Evolutionary conservation across 2,797 vertebrate genomes (phyloP).

Genomic region (Sebastes hubbsi): DNA sequence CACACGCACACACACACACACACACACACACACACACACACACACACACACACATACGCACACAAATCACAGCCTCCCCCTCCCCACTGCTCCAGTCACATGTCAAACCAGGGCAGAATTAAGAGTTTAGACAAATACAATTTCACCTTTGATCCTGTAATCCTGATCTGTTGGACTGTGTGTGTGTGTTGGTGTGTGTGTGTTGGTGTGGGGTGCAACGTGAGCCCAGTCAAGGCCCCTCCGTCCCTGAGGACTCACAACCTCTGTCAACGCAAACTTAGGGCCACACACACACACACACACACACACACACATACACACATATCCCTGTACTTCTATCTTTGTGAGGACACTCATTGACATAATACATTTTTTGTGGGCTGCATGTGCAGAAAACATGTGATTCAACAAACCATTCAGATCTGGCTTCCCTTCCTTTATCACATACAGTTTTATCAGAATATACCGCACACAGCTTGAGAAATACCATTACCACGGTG

Average conservation of each 20-base stretch:
- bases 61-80: background rate
- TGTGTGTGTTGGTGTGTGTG: background rate
- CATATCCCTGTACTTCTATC: background rate
- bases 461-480: too few species aligned
- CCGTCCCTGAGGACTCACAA: conserved; percentile 23
- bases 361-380: background rate
- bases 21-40: background rate
- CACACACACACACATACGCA: background rate
- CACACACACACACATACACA: conserved; percentile 25
- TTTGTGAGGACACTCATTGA: background rate
- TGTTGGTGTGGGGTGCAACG: conserved; percentile 8
- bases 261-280: conserved; percentile 4
- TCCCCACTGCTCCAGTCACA: conserved; percentile 5
- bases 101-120: conserved; percentile 49
- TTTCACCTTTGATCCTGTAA: conserved; percentile 61
- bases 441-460: too few species aligned
- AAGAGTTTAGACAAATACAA: conserved; percentile 60
- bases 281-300: background rate
- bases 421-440: too few species aligned
- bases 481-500: rapidly evolving
- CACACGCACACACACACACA: background rate
- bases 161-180: conserved; percentile 30
- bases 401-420: too few species aligned
- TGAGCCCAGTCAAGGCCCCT: conserved; percentile 19
- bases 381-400: too few species aligned